Evolutionary conservation across 2,113 vertebrate genomes (phyloP).

Genomic region (Hippocampus barbouri): DNA sequence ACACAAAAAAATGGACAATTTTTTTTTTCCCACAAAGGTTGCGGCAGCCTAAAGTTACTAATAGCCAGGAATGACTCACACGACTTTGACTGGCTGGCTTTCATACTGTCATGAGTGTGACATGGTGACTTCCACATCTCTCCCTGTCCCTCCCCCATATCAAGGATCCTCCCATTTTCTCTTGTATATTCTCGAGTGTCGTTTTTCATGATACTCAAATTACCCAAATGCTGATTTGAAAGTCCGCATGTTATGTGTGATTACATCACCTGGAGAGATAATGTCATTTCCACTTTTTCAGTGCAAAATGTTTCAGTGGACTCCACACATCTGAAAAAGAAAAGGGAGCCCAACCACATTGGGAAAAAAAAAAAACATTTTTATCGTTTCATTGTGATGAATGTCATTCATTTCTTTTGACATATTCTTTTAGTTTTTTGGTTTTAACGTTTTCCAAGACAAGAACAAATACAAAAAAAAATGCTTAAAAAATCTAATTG

Average conservation of each 20-base stretch:
- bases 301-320: neutral
- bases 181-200: constrained; percentile 17
- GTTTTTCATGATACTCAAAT: constrained; percentile 12
- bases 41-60: too few species aligned
- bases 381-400: too few species aligned
- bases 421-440: too few species aligned
- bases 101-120: constrained; percentile 25
- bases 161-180: constrained; percentile 34
- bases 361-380: neutral
- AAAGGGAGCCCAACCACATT: neutral
- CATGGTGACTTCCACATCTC: constrained; percentile 34
- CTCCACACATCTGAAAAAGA: neutral
- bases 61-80: neutral
- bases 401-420: too few species aligned
- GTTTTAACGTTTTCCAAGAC: too few species aligned
- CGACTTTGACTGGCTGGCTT: constrained; percentile 29
- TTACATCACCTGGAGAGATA: neutral
- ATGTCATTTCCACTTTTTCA: neutral
- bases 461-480: too few species aligned
- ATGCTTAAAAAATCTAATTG: too few species aligned
- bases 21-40: too few species aligned
- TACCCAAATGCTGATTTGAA: neutral
- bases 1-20: too few species aligned
- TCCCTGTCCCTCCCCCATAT: constrained; percentile 13
- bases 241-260: neutral